Conservation (phyloP, 2,888 invertebrate genomes). For the Trypoxylon attenuatum region DNA sequence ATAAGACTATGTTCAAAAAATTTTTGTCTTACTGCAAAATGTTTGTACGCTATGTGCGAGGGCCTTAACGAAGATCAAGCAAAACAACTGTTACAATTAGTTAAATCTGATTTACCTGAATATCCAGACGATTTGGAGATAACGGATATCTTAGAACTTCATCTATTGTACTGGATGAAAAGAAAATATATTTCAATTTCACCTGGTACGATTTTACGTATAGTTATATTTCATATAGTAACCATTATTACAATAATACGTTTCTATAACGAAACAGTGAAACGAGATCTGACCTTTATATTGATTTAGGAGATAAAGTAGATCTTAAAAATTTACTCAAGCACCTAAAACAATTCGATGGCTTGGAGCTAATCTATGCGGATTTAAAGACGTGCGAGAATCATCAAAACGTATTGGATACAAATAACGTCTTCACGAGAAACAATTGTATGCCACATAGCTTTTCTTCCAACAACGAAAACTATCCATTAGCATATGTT, state of each 20-base stretch:
- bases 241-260: too few relatives aligned
- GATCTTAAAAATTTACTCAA: constrained; percentile 42
- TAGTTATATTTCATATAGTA: too few relatives aligned
- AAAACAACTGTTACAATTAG: constrained; percentile 15
- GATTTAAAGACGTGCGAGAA: constrained; percentile 34
- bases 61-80: constrained; percentile 21
- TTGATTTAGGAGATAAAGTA: constrained; percentile 28
- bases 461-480: neutral
- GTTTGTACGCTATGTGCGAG: constrained; percentile 58
- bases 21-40: constrained; percentile 49
- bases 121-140: constrained; percentile 24
- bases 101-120: constrained; percentile 33
- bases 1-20: constrained; percentile 12
- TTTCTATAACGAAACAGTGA: too few relatives aligned
- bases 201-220: constrained; percentile 33
- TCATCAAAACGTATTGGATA: constrained; percentile 28
- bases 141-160: constrained; percentile 49
- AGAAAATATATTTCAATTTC: constrained; percentile 48
- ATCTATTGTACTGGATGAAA: constrained; percentile 57
- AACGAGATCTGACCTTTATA: too few relatives aligned
- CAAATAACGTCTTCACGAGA: neutral
- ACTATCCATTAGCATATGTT: neutral
- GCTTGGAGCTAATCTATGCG: constrained; percentile 36
- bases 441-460: neutral
- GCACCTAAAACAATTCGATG: constrained; percentile 44